Percentiles rank a stretch among this genome's conserved stretches.
These are phyloP conservation scores for Stictonetta naevosa DNA, from an alignment of 2,113 vertebrate species.

Conservation along the genomic window DNA sequence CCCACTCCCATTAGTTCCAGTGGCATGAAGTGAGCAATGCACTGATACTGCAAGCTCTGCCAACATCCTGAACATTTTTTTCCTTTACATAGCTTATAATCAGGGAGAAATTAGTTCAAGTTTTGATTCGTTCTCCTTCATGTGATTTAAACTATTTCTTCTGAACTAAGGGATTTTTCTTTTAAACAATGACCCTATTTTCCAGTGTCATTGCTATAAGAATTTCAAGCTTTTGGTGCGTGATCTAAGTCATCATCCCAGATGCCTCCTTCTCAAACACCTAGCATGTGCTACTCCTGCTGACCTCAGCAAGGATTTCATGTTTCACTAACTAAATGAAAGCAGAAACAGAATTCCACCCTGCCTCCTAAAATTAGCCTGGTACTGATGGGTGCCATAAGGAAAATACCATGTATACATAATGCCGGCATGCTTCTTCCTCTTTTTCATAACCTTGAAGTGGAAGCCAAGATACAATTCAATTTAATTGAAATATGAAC, in stretches of 20 bases:
- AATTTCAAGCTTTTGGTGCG: slow-evolving; percentile 2
- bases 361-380: slow-evolving; percentile 24
- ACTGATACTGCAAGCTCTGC: neutral
- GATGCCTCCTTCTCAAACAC: neutral
- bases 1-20: neutral
- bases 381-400: neutral
- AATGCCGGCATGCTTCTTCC: neutral
- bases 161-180: neutral
- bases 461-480: neutral
- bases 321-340: slow-evolving; percentile 13
- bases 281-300: neutral
- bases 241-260: slow-evolving; percentile 29
- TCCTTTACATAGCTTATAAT: neutral
- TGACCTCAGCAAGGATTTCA: slow-evolving; percentile 36
- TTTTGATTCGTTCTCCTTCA: neutral
- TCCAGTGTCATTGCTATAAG: neutral
- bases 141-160: neutral
- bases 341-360: slow-evolving; percentile 24
- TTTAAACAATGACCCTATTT: slow-evolving; percentile 31
- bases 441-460: neutral
- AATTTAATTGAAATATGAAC: slow-evolving; percentile 8
- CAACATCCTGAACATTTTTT: slow-evolving; percentile 16
- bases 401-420: neutral
- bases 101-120: slow-evolving; percentile 22
- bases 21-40: neutral